These are phyloP conservation scores for Colinus virginianus DNA, from an alignment of 2,113 vertebrate species.

Conservation along the genomic window DNA sequence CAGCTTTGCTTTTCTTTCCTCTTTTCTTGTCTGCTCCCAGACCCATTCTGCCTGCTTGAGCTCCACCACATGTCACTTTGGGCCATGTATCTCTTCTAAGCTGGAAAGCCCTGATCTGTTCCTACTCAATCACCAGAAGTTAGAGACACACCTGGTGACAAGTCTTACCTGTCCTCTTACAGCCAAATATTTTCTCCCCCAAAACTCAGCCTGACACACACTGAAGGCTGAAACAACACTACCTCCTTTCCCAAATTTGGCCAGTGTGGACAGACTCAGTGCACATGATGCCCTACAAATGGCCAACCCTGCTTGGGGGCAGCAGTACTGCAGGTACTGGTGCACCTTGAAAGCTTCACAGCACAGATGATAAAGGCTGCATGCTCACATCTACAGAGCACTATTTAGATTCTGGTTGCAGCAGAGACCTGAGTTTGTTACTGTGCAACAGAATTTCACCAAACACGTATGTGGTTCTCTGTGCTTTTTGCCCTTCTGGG, in stretches of 20 bases:
- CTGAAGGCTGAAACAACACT: background rate
- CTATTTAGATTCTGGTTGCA: background rate
- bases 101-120: background rate
- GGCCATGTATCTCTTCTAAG: background rate
- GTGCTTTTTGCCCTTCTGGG: constrained; percentile 57
- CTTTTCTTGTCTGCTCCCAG: background rate
- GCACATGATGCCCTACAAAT: background rate
- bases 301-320: background rate
- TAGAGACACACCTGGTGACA: background rate
- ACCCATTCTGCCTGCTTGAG: background rate
- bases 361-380: background rate
- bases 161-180: background rate
- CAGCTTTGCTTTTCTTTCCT: background rate
- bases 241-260: background rate
- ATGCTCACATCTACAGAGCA: too few species aligned
- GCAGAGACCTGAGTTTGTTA: background rate
- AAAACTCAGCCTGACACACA: background rate
- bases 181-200: background rate
- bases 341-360: background rate
- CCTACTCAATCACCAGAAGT: background rate
- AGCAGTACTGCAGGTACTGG: background rate
- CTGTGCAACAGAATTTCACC: constrained; percentile 53
- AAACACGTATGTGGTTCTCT: constrained; percentile 1
- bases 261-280: background rate
- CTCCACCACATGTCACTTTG: background rate